A percentile compares a stretch with the other conserved stretches of the same genome.
phyloP scores from a whole-genome alignment of 2,888 invertebrate species.

The Drosophila fulvimacula region DNA sequence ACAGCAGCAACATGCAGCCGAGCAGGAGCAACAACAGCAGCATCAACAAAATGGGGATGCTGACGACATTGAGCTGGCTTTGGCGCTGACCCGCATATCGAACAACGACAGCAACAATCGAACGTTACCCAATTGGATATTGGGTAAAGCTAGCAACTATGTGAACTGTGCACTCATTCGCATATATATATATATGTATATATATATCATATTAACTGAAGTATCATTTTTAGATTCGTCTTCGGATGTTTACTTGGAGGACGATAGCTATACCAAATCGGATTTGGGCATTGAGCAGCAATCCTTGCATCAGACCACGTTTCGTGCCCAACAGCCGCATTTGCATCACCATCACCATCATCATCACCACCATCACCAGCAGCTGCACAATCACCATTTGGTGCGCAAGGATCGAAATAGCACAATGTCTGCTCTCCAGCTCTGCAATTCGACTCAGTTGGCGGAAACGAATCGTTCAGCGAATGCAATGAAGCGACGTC shows the following conservation, averaged over 20 bases:
- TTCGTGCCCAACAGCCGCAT: conserved; percentile 29
- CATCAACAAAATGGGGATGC: conserved; percentile 48
- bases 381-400: conserved; percentile 63
- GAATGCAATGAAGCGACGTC: conserved; percentile 78
- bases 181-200: no score
- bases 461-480: conserved; percentile 33
- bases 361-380: conserved; percentile 53
- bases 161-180: no score
- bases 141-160: conserved; percentile 49
- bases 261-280: conserved; percentile 84
- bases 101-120: conserved; percentile 61
- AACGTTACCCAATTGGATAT: conserved; percentile 79
- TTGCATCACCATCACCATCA: conserved; percentile 65
- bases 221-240: conserved; percentile 75
- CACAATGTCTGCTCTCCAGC: conserved; percentile 88
- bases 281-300: conserved; percentile 84
- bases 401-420: conserved; percentile 87
- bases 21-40: conserved; percentile 35
- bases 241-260: conserved; percentile 84
- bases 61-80: conserved; percentile 73
- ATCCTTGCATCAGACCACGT: conserved; percentile 42
- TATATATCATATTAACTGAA: not conserved
- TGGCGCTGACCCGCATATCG: conserved; percentile 70
- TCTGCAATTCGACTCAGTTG: conserved; percentile 66
- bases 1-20: conserved; percentile 55